Base-by-base conservation (phyloP, 2,113 vertebrate species). In the Plotosus lineatus region DNA sequence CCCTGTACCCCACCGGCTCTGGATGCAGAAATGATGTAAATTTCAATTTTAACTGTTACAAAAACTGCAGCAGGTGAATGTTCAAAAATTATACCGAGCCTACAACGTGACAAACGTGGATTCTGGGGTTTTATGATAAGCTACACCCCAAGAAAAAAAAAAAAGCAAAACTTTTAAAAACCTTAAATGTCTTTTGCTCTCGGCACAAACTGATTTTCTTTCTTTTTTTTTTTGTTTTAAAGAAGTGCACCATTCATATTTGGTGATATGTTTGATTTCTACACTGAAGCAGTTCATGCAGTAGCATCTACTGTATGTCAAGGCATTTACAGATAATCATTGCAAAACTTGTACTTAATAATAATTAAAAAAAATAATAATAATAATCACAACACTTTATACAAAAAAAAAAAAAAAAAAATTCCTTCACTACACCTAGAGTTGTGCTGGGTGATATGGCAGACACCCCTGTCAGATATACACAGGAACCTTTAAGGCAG, bases 401-500 rank as follows among this genome's bases (percentile, higher is more conserved):
- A 93, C 73, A 93, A 93, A 91, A 92, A 87, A 84, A 92, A 93
- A 90, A 91, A 93, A 92, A 92, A 84, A 78, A 51, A 82, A 80
- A 69, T 58, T 79, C 83, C 78, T 83, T 72, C 75, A 63, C 83
- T 48, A 50, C 63, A 65, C 23, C 51, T 69, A 50, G 55, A 33
- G 85, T 89, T 92, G 91, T 88, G 61, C 83, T 88, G 86, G 84
- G 84, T 87, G 90, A 89, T 91, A 90, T 90, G 90, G 87, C 91
- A 83, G 85, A 89, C 81, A 75, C 82, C 82, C 83, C 77, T 48
- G 78, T 86, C 75, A 82, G 85, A 86, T 84, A 68, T 83, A 85
- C 88, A 85, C 85, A 76, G 80, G 77, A 80, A 83, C 33, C 68
- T 81, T 73, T 10, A 81, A 83, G 71, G 69, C 61, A n/a, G 53